Evolutionary conservation across 2,888 invertebrate genomes (phyloP), one percentile per base, ranked within the genome.

Genomic region (Coelinius sp.): DNA sequence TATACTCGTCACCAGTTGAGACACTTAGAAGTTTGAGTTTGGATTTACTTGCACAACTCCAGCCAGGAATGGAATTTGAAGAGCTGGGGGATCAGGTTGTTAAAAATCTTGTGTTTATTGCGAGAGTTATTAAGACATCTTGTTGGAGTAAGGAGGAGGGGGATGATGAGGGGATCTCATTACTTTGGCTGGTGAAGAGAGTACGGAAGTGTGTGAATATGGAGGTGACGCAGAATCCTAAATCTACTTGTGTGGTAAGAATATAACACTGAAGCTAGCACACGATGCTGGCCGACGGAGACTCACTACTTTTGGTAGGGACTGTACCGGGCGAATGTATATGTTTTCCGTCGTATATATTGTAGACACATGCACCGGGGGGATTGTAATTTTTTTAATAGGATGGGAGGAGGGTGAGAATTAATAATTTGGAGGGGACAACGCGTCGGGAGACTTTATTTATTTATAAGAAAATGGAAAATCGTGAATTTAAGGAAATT

Each of bases 1-100:
- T 95, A 52, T 92, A 91, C 79, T 88, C 89, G 8, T 91, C 92
- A 79, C 92, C 94, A 0, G 89, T 90, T 38, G 88, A 90, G 14
- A 89, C 90, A 7, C 82, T 95, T 1, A 92, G 91, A 81, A 92
- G 93, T 78, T 87, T 96, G 64, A 90, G 92, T 2, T 88, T 95
- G 75, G 95, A 95, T 89, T 88, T 95, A 70, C 92, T 93, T 78
- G 94, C 93, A 12, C 95, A 95, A 83, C 90, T 94, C 56, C 91
- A 92, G 44, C 92, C 94, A 0, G 91, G 89, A 4, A 88, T 89
- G 72, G 90, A 93, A n/a, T 90, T 92, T 0, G 91, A 91, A 71
- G 93, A 94, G 73, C 90, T 96, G 84, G 92, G 94, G 1, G 93
- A 94, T 80, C 94, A 95, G 88, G 92, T 91, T 1, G 88, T 92